These are phyloP conservation scores for Brachyrhaphis roseni DNA, from an alignment of 2,797 vertebrate species.

Conservation along the genomic window DNA sequence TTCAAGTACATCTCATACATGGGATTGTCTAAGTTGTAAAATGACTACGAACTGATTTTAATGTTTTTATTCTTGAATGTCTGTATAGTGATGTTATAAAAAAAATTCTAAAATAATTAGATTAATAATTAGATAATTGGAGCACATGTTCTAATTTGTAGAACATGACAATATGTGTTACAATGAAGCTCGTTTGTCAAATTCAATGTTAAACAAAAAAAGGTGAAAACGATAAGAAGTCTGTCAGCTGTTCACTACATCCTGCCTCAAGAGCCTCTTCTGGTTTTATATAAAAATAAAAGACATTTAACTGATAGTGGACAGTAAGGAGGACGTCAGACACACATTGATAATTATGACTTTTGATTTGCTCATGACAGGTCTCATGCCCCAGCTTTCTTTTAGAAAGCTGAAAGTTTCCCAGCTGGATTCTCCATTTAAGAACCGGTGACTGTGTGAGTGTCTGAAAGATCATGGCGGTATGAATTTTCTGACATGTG, in stretches of 20 bases:
- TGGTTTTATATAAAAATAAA: neutral
- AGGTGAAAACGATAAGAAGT: neutral
- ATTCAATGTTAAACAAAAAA: neutral
- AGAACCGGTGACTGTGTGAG: conserved; percentile 2
- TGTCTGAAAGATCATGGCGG: conserved; percentile 24
- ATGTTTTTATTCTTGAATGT: neutral
- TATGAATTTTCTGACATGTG: conserved; percentile 4
- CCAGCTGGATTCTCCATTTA: neutral
- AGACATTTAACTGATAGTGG: neutral
- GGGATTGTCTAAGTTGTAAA: too few relatives aligned
- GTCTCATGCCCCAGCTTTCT: neutral
- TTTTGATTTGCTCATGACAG: neutral
- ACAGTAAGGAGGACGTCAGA: neutral
- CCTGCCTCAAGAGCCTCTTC: neutral
- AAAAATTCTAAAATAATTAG: neutral
- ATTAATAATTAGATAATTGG: neutral
- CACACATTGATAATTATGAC: neutral
- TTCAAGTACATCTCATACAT: too few relatives aligned
- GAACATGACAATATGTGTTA: neutral
- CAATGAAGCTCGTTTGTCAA: neutral
- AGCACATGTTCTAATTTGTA: neutral
- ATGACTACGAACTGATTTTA: neutral
- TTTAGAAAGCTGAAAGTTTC: conserved; percentile 1
- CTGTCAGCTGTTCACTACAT: neutral
- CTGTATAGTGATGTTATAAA: neutral